phyloP scores from a whole-genome alignment of 2,797 vertebrate species.

The Synaphobranchus kaupii region DNA sequence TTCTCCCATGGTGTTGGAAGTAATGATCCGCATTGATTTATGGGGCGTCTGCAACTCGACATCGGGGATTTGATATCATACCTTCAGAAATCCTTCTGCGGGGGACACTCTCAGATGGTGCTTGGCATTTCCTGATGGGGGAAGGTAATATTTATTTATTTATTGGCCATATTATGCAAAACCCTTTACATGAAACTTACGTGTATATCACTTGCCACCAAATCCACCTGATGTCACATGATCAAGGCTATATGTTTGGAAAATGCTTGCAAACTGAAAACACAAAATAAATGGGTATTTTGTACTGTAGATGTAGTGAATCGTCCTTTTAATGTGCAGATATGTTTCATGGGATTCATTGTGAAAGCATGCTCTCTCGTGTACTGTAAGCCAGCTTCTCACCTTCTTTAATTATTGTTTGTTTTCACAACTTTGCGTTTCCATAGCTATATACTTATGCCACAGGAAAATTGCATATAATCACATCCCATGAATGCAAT shows the following conservation, averaged over 20 bases:
- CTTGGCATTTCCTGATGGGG: neutral
- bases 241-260: neutral
- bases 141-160: neutral
- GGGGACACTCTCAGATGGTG: constrained; percentile 19
- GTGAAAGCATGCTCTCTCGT: neutral
- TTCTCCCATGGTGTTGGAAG: neutral
- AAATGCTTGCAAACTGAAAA: neutral
- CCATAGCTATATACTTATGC: neutral
- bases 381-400: neutral
- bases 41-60: constrained; percentile 34
- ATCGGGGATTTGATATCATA: constrained; percentile 42
- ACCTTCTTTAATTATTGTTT: neutral
- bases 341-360: neutral
- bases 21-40: neutral
- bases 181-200: neutral
- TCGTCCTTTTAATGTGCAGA: neutral
- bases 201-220: neutral
- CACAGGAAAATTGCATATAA: neutral
- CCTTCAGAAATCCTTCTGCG: constrained; percentile 34
- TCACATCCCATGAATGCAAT: constrained; percentile 59
- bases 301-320: neutral
- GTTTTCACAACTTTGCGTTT: neutral
- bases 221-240: no score
- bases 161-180: neutral
- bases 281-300: neutral